These are phyloP conservation scores for Pogonocichla stellata DNA, from an alignment of 2,113 vertebrate species.

Conservation along the genomic window DNA sequence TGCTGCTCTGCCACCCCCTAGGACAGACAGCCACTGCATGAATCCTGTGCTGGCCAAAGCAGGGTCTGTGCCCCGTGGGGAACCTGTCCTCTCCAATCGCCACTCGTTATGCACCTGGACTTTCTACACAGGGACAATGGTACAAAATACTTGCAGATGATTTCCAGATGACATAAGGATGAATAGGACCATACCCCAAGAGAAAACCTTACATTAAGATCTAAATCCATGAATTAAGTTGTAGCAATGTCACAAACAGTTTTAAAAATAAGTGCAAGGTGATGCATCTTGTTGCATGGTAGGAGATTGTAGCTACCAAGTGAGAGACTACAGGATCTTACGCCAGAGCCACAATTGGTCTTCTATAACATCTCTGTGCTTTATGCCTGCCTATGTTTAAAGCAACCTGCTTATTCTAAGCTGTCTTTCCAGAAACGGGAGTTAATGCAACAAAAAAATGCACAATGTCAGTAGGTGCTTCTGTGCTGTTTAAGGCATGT, in stretches of 20 bases:
- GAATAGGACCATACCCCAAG: not conserved
- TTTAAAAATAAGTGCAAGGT: not conserved
- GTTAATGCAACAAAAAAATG: not conserved
- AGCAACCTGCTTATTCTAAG: not conserved
- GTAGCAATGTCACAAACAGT: not conserved
- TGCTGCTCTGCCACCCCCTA: rapidly evolving
- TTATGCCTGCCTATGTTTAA: not conserved
- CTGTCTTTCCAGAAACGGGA: not conserved
- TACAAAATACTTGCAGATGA: not conserved
- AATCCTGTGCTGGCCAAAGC: not conserved
- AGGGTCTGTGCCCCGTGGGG: rapidly evolving
- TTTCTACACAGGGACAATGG: not conserved
- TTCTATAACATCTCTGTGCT: not conserved
- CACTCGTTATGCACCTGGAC: not conserved
- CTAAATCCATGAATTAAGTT: not conserved
- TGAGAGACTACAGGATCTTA: not conserved
- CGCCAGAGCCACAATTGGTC: not conserved
- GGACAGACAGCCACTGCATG: rapidly evolving
- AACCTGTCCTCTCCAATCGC: not conserved
- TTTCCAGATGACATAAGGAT: not conserved
- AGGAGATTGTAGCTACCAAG: not conserved
- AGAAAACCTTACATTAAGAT: not conserved
- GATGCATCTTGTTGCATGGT: not conserved
- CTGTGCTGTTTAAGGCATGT: not conserved
- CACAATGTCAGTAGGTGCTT: not conserved